phyloP scores from a whole-genome alignment of 2,888 invertebrate genomes.

The Quadroppia sp. region DNA sequence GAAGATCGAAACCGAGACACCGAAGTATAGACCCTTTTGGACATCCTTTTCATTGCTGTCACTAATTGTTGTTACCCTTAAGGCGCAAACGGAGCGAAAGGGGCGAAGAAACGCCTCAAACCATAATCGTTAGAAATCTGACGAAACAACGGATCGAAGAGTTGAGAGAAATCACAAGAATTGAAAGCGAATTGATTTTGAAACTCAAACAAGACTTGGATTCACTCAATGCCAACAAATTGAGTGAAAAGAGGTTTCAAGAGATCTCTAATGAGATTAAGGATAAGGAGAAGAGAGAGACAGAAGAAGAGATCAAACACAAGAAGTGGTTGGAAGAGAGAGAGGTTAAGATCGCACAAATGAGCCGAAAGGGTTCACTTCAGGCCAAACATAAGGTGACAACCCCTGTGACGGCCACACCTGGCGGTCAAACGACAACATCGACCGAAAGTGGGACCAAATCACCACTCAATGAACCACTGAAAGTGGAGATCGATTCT shows the following conservation, averaged over 20 bases:
- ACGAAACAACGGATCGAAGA: constrained; percentile 73
- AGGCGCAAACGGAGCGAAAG: constrained; percentile 61
- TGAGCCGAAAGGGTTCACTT: constrained; percentile 17
- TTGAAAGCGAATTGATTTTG: constrained; percentile 47
- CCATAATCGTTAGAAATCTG: constrained; percentile 70
- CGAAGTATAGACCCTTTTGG: constrained; percentile 58
- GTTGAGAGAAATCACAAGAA: constrained; percentile 63
- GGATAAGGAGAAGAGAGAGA: constrained; percentile 61
- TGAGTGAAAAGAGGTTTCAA: constrained; percentile 65
- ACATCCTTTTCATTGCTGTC: background rate
- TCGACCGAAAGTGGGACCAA: background rate
- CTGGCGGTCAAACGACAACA: background rate
- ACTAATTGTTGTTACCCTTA: background rate
- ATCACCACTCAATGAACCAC: constrained; percentile 27
- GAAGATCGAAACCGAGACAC: constrained; percentile 75
- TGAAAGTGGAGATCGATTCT: constrained; percentile 17
- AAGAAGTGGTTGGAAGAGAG: constrained; percentile 64
- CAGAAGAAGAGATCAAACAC: constrained; percentile 64
- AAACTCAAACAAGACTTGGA: constrained; percentile 65
- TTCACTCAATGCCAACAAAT: constrained; percentile 59
- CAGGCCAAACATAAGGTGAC: background rate
- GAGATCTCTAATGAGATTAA: constrained; percentile 72
- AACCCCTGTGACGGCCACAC: constrained; percentile 1
- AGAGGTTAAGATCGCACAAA: constrained; percentile 53
- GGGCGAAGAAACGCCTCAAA: constrained; percentile 69